Base-by-base conservation (phyloP, 2,888 invertebrate genomes). In the Prosopocoilus inquinatus region DNA sequence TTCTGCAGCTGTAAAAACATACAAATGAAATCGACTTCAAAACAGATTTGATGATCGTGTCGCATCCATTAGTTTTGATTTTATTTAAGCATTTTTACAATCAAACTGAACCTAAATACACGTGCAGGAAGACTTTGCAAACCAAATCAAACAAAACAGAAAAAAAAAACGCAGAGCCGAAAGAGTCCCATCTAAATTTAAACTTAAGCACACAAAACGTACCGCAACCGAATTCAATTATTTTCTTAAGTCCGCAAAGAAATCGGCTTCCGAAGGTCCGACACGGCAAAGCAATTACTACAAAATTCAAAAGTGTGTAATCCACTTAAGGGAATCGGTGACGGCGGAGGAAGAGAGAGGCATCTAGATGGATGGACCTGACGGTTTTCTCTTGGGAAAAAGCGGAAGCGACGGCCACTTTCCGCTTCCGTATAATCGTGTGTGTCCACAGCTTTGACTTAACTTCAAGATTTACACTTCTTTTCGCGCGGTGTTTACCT, bases 301-400 rank as follows among this genome's bases (percentile, higher is more conserved):
- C 64, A 70, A 69, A 68, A 70, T 73, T 73, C 68, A 68, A 68
- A 65, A 69, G 66, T 63, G 58, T 60, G 61, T 70, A 70, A 68
- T 68, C 73, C 71, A 71, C 73, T 73, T 72, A 72, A 66, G 71
- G 70, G 71, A 69, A 64, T 67, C 63, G 62, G 63, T 55, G 59
- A 56, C 53, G 44, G 64, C 64, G 51, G 59, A 35, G 35, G 3
- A 5, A 9, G 43, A 28, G 20, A 28, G n/a, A n/a, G n/a, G 20
- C 20, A 28, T 28, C 20, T 16, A 41, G 12, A 38, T 13, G n/a
- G 41, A 16, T 41, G 16, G 41, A 41, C 41, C 41, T 41, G 41
- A 4, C 13, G 16, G 15, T 41, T 41, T 41, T 41, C 41, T 41
- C 41, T 15, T 16, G 41, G 15, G 41, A 41, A 13, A 9, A 15